Base-by-base conservation (phyloP, 2,797 vertebrate species). In the Anomalospiza imberbis region DNA sequence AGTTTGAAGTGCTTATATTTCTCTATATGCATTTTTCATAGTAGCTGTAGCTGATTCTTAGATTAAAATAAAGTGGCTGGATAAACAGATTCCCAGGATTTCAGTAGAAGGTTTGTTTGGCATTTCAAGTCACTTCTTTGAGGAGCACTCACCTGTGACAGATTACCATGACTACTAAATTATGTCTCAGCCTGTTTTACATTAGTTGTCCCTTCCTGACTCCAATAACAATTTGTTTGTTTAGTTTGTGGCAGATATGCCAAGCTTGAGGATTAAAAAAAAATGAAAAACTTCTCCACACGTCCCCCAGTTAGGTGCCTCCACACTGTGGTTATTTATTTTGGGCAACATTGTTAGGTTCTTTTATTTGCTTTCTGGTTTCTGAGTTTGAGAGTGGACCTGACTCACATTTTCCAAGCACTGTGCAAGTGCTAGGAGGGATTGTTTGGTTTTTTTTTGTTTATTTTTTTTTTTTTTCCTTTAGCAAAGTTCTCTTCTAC, bases 321-420 rank as follows among this genome's bases (percentile, higher is more conserved):
- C 85, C 66, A 65, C 70, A 34, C 44, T 78, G 85, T 71, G 89
- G 91, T 70, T 91, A 88, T 95, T 94, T 94, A 92, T 95, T 95
- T 94, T 91, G 79, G 76, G 82, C 58, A 87, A 89, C 36, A 65
- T 83, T 61, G 42, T 71, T 93, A 71, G 45, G 54, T 87, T 82
- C 45, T 85, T 91, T 75, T 94, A 93, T 94, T 95, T 93, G 73
- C 82, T 88, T 80, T 94, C 76, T 95, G 72, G 70, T 91, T 92
- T 95, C 65, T 62, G 70, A 92, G 66, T 70, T 88, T 81, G 58
- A 78, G 70, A 75, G 53, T 76, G 48, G 79, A 80, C 87, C 76
- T 94, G 82, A 95, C 76, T 96, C 92, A 93, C 53, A 72, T 88
- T 95, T 94, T 95, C 94, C 94, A 84, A 89, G 70, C 4, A 4